Percentiles rank a stretch among this genome's conserved stretches.
Evolutionary conservation across 64 coral and sea anemone genomes (phyloP).

Genomic region (Montipora efflorescens): DNA sequence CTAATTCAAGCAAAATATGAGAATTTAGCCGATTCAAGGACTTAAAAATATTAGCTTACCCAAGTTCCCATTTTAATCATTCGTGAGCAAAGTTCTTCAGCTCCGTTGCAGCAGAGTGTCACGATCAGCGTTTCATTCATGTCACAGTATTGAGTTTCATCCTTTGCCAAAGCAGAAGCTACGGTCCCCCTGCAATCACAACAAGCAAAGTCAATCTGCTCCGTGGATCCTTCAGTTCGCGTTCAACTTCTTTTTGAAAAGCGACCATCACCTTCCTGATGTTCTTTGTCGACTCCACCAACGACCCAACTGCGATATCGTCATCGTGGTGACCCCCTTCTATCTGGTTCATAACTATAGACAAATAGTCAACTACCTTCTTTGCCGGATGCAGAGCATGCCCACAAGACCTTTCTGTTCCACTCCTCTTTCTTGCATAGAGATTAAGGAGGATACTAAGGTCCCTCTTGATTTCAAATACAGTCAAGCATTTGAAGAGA

Average conservation of each 20-base stretch:
- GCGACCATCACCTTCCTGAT: not conserved
- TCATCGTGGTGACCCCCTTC: not conserved
- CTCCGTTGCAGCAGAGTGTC: not conserved
- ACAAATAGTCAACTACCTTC: not conserved
- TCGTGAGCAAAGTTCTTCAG: not conserved
- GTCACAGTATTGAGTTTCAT: not conserved
- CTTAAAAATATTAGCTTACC: no score
- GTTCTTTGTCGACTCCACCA: not conserved
- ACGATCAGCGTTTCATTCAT: not conserved
- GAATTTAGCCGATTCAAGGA: no score
- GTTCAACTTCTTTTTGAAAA: not conserved
- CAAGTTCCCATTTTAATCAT: no score
- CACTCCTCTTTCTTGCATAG: slow-evolving; percentile 21
- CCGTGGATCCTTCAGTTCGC: not conserved
- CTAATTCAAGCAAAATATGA: no score
- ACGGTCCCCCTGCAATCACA: not conserved
- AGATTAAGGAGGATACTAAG: not conserved
- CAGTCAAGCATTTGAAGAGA: not conserved
- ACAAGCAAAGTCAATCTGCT: slow-evolving; percentile 10
- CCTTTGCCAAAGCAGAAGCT: not conserved
- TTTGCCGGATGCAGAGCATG: not conserved
- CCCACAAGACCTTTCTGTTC: not conserved
- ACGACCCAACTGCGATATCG: not conserved
- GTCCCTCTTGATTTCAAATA: slow-evolving; percentile 1
- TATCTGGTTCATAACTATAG: not conserved